A percentile compares a stretch with the other conserved stretches of the same genome.
phyloP scores from a whole-genome alignment of 2,113 vertebrate genomes.

The Spermophilus dauricus region DNA sequence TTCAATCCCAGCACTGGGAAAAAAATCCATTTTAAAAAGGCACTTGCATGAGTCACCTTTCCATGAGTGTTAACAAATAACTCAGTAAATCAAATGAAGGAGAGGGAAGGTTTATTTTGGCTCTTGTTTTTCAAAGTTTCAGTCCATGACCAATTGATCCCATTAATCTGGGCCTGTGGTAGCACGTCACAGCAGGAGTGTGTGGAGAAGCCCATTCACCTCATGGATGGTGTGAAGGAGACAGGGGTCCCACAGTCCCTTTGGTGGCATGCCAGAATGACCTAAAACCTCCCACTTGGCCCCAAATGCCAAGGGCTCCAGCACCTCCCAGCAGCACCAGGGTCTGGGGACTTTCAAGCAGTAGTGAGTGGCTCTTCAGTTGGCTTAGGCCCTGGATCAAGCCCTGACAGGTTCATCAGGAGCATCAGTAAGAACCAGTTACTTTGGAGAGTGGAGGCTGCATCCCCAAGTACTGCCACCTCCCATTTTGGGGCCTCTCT shows the following conservation, averaged over 20 bases:
- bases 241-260: background rate
- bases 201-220: background rate
- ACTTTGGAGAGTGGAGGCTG: background rate
- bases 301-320: background rate
- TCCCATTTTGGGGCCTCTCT: background rate
- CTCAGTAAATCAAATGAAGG: background rate
- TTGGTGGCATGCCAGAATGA: background rate
- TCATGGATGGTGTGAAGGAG: background rate
- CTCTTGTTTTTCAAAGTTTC: background rate
- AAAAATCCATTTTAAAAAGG: background rate
- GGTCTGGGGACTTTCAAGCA: background rate
- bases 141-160: no score
- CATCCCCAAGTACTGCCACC: background rate
- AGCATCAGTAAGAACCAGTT: background rate
- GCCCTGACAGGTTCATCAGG: background rate
- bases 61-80: background rate
- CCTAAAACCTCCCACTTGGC: background rate
- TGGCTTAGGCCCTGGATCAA: background rate
- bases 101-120: background rate
- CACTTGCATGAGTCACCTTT: background rate
- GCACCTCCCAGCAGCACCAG: background rate
- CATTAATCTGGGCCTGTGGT: no score
- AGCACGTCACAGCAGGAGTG: no score
- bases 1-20: background rate
- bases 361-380: background rate